Conservation (phyloP, 2,113 vertebrate genomes). For the Gallinago jamesoni region DNA sequence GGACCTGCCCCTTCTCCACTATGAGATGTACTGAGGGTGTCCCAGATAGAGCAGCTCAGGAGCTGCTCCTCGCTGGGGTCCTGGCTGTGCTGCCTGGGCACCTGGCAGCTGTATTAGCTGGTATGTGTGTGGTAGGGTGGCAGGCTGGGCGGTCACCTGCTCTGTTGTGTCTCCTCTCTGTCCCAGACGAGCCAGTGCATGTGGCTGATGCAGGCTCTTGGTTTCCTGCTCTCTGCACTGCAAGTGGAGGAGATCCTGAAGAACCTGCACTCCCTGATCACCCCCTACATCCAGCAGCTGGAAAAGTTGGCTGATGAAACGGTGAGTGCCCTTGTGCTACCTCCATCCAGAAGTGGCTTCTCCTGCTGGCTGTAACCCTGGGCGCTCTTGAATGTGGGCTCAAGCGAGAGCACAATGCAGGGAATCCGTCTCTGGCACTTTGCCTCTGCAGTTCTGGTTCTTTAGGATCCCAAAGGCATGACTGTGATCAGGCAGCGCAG, state of each 20-base stretch:
- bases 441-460: not conserved
- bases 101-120: not conserved
- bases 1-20: not conserved
- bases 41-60: not conserved
- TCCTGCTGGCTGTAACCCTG: not conserved
- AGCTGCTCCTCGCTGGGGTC: not conserved
- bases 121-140: not conserved
- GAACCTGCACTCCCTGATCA: slow-evolving; percentile 97
- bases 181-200: slow-evolving; percentile 97
- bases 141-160: not conserved
- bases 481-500: not conserved
- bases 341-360: not conserved
- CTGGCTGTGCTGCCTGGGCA: not conserved
- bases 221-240: slow-evolving; percentile 95
- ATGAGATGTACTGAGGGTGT: not conserved
- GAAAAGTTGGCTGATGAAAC: slow-evolving; percentile 96
- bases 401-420: not conserved
- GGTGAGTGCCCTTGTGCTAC: slow-evolving; percentile 66
- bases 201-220: slow-evolving; percentile 99
- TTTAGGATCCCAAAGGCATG: not conserved
- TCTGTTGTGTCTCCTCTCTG: slow-evolving; percentile 15
- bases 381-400: not conserved
- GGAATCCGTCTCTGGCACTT: not conserved
- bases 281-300: slow-evolving; percentile 97
- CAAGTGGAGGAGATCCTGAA: slow-evolving; percentile 97